Conservation (phyloP, 35 echinoderm and acorn worm genomes). For the Apostichopus californicus region DNA sequence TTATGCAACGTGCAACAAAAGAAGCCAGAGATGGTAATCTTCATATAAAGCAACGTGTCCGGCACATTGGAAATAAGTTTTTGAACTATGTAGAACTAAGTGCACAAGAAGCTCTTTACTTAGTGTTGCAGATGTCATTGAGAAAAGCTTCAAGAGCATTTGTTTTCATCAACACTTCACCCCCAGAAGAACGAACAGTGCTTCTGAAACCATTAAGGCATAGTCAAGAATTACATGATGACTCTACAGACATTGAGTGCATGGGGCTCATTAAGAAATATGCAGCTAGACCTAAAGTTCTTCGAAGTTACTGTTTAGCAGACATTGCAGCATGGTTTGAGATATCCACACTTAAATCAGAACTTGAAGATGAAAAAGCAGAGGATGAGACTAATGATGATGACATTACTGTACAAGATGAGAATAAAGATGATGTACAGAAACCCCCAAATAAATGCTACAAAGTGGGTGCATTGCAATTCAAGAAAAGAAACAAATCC, state of each 20-base stretch:
- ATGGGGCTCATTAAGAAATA: conserved; percentile 55
- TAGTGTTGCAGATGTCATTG: conserved; percentile 61
- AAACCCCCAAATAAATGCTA: background rate
- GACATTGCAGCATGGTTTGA: conserved; percentile 59
- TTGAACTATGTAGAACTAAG: conserved; percentile 22
- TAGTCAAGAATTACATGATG: conserved; percentile 56
- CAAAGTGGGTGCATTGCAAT: background rate
- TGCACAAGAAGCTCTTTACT: background rate
- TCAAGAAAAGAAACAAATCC: background rate
- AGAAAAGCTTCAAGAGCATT: conserved; percentile 60
- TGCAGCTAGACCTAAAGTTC: conserved; percentile 52
- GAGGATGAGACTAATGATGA: conserved; percentile 10
- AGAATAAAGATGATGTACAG: background rate
- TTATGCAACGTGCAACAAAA: conserved; percentile 13
- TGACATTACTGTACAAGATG: conserved; percentile 17
- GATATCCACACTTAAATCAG: background rate
- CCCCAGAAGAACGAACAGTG: conserved; percentile 53
- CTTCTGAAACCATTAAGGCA: conserved; percentile 49
- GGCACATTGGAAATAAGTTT: too few species aligned
- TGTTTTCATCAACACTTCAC: conserved; percentile 72
- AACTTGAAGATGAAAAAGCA: conserved; percentile 18
- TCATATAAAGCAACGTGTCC: conserved; percentile 34
- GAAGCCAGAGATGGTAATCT: conserved; percentile 53
- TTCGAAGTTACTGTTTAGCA: conserved; percentile 65
- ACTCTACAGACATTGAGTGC: conserved; percentile 64